Evolutionary conservation across 2,888 invertebrate species (phyloP).

Genomic region (Cremastobaeus sp.): DNA sequence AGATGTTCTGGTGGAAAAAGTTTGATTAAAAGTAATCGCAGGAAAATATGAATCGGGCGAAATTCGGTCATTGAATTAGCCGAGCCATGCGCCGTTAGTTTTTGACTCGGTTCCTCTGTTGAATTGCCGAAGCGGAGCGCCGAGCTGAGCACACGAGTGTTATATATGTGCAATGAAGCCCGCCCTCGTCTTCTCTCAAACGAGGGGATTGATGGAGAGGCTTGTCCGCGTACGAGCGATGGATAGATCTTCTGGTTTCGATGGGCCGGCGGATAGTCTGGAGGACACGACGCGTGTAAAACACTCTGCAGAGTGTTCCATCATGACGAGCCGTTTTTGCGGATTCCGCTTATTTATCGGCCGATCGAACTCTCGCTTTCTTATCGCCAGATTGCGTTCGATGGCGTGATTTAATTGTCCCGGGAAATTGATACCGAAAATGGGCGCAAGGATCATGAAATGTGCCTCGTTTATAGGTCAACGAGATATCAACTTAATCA

Average conservation of each 20-base stretch:
- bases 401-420: conserved; percentile 45
- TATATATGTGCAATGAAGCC: conserved; percentile 49
- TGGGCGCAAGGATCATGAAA: conserved; percentile 20
- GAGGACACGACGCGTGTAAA: conserved; percentile 45
- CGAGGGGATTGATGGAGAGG: conserved; percentile 71
- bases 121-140: conserved; percentile 33
- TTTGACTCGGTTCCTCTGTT: conserved; percentile 37
- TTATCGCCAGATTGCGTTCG: conserved; percentile 43
- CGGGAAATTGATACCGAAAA: conserved; percentile 43
- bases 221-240: conserved; percentile 65
- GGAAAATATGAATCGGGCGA: conserved; percentile 29
- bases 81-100: conserved; percentile 49
- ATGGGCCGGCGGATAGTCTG: conserved; percentile 42
- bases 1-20: no score
- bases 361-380: conserved; percentile 29
- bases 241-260: conserved; percentile 57
- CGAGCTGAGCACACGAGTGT: conserved; percentile 30
- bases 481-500: neutral
- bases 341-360: conserved; percentile 50
- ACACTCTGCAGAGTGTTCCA: conserved; percentile 41
- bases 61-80: conserved; percentile 36
- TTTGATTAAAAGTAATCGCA: conserved; percentile 20
- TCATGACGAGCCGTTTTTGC: conserved; percentile 45
- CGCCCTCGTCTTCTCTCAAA: conserved; percentile 59
- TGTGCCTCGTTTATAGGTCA: conserved; percentile 19